A percentile compares a stretch with the other conserved stretches of the same genome.
phyloP scores from a whole-genome alignment of 2,797 vertebrate genomes.

The Danio aesculapii region DNA sequence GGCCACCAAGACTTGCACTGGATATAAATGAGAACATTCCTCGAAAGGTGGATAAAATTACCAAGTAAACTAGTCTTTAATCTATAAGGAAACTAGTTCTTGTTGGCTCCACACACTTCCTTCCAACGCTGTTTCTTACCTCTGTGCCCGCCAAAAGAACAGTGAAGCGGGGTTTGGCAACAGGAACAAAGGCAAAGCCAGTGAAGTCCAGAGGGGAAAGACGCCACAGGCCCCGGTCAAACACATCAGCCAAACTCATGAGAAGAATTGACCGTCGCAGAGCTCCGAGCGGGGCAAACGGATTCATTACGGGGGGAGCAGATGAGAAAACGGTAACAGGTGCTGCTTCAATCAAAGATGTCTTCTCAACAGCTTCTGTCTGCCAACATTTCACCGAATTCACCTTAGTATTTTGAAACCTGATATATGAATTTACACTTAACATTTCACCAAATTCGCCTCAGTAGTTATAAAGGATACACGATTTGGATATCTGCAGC shows the following conservation, averaged over 20 bases:
- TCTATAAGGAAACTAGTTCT: conserved; percentile 16
- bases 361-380: conserved; percentile 8
- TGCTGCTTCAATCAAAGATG: conserved; percentile 40
- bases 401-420: too few relatives aligned
- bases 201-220: conserved; percentile 9
- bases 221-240: not conserved
- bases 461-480: too few relatives aligned
- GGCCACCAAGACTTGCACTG: not conserved
- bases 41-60: not conserved
- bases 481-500: too few relatives aligned
- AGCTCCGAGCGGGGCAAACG: not conserved
- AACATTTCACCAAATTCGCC: too few relatives aligned
- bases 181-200: conserved; percentile 11
- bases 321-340: conserved; percentile 41
- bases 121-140: conserved; percentile 18
- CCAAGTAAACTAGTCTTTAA: conserved; percentile 21
- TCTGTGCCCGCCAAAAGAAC: conserved; percentile 11
- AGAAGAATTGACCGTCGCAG: not conserved
- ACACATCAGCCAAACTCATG: conserved; percentile 10
- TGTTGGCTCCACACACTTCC: conserved; percentile 7
- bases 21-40: conserved; percentile 2
- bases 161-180: conserved; percentile 20
- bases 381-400: not conserved
- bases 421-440: too few relatives aligned
- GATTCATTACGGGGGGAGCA: not conserved